Conservation (phyloP, 2,797 vertebrate genomes). For the Cyclura pinguis region DNA sequence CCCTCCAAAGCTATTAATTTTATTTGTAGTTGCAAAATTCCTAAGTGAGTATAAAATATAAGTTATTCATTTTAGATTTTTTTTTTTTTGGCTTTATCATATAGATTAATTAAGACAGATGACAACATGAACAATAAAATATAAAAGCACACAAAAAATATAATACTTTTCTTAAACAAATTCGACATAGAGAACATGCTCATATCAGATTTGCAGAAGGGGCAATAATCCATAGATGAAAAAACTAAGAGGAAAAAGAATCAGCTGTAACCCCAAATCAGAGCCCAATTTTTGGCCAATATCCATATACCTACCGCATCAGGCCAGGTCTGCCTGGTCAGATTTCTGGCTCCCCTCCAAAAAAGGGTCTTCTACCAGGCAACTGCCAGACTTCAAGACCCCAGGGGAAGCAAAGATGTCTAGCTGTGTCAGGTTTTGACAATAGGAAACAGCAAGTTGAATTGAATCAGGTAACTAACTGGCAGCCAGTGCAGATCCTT, state of each 20-base stretch:
- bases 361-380: not conserved
- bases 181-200: not conserved
- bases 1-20: constrained; percentile 43
- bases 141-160: not conserved
- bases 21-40: constrained; percentile 48
- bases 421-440: not conserved
- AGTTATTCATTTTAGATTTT: not conserved
- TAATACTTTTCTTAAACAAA: not conserved
- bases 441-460: not conserved
- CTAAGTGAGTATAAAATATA: constrained; percentile 35
- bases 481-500: not conserved
- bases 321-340: not conserved
- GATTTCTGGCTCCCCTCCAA: no score
- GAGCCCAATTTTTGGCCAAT: not conserved
- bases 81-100: not conserved
- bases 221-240: not conserved
- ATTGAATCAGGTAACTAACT: not conserved
- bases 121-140: not conserved
- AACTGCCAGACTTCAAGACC: not conserved
- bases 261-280: not conserved
- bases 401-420: not conserved
- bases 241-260: not conserved
- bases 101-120: not conserved
- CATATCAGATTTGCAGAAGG: not conserved
- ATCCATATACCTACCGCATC: not conserved